Percentiles rank a stretch among this genome's conserved stretches.
Conservation (phyloP, 1,140 invertebrate species). For the Macrotrachela quadricornifera region DNA sequence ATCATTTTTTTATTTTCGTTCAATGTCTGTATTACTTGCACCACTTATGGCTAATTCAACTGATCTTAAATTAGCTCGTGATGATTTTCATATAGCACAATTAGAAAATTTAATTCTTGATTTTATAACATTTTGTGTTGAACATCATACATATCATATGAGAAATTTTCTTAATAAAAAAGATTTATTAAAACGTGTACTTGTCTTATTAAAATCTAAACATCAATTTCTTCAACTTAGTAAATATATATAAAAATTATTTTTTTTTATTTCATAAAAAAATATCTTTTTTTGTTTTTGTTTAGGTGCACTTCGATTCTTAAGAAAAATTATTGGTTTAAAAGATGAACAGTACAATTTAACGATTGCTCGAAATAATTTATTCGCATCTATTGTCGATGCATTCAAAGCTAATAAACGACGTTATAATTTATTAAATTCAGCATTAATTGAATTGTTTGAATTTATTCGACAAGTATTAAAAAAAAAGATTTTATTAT, state of each 20-base stretch:
- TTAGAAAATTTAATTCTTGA: slow-evolving; percentile 78
- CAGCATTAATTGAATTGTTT: slow-evolving; percentile 94
- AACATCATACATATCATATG: slow-evolving; percentile 95
- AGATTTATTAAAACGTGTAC: slow-evolving; percentile 72
- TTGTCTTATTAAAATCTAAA: slow-evolving; percentile 85
- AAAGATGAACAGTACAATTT: slow-evolving; percentile 97
- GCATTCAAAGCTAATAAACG: slow-evolving; percentile 86
- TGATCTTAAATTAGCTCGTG: slow-evolving; percentile 51
- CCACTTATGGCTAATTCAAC: slow-evolving; percentile 70
- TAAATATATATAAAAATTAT: slow-evolving; percentile 33
- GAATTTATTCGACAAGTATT: slow-evolving; percentile 57
- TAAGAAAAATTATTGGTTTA: slow-evolving; percentile 82
- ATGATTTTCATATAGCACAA: slow-evolving; percentile 88
- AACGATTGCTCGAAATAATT: slow-evolving; percentile 80
- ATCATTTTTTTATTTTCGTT: slow-evolving; percentile 94
- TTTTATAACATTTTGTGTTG: slow-evolving; percentile 94
- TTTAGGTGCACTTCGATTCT: slow-evolving; percentile 65
- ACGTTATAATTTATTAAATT: slow-evolving; percentile 91
- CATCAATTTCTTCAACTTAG: slow-evolving; percentile 92
- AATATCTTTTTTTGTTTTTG: slow-evolving; percentile 14
- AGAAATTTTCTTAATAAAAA: slow-evolving; percentile 92
- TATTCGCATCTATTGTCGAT: slow-evolving; percentile 84
- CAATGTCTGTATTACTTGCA: slow-evolving; percentile 74
- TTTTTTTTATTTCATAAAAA: background rate
- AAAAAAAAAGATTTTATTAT: background rate